Percentiles rank a stretch among this genome's conserved stretches.
These are phyloP conservation scores for Cyanocitta stelleri DNA, from an alignment of 2,113 vertebrate genomes.

Conservation along the genomic window DNA sequence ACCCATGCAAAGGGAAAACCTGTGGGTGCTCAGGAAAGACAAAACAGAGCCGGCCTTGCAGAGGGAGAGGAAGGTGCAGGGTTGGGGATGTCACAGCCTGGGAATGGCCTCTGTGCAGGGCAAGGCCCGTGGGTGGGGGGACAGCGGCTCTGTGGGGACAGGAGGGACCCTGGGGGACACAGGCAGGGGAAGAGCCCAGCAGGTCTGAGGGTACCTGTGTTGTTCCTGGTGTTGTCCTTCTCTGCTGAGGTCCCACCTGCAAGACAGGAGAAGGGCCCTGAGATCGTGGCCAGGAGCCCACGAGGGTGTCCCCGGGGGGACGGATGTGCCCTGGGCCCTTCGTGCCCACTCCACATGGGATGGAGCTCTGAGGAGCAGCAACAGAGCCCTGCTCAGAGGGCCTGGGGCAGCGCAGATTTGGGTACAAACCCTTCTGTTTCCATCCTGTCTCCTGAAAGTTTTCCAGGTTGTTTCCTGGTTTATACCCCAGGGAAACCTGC, in stretches of 20 bases:
- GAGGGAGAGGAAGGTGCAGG: background rate
- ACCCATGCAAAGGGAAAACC: accelerated
- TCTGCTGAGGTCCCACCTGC: constrained; percentile 19
- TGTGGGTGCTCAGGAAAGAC: background rate
- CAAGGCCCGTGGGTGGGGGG: background rate
- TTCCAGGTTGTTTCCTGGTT: background rate
- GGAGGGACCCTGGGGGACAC: background rate
- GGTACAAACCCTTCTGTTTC: background rate
- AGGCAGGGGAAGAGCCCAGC: accelerated
- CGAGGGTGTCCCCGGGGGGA: background rate
- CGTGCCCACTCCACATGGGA: accelerated
- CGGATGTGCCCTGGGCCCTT: accelerated
- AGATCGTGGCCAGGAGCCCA: background rate
- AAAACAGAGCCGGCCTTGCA: accelerated
- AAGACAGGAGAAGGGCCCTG: background rate
- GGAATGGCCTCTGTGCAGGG: background rate
- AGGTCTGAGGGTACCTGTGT: constrained; percentile 1
- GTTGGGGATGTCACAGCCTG: background rate
- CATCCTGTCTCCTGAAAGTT: background rate
- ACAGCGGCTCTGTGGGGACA: background rate
- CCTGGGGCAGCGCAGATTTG: accelerated
- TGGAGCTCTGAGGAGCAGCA: background rate
- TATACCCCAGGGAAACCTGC: background rate
- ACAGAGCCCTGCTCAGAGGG: background rate
- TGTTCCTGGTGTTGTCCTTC: background rate